Evolutionary conservation across 2,888 invertebrate species (phyloP), one percentile per base, ranked within the genome.

Genomic region (Gastrophysa polygoni): DNA sequence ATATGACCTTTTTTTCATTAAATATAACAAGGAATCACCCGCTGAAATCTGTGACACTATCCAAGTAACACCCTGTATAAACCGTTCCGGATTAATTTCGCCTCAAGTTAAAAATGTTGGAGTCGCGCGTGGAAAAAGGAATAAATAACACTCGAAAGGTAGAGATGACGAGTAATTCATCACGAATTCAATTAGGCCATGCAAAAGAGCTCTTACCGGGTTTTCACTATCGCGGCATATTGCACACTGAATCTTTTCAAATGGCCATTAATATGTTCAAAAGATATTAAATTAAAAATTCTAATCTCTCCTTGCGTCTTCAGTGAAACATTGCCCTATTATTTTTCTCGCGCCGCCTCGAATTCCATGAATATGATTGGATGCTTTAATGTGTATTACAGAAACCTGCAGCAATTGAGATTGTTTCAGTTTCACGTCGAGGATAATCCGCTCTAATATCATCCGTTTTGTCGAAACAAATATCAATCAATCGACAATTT

Each of bases 101-200:
- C n/a, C n/a, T n/a, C n/a, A n/a, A n/a, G n/a, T n/a, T n/a, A n/a
- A n/a, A n/a, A n/a, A n/a, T n/a, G n/a, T n/a, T n/a, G n/a, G n/a
- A n/a, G n/a, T n/a, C n/a, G n/a, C n/a, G n/a, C n/a, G n/a, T n/a
- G n/a, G n/a, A n/a, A n/a, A n/a, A n/a, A n/a, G n/a, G n/a, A n/a
- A n/a, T 38, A 14, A 14, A 38, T 38, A 38, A 10, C 38, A 14
- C 11, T n/a, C 14, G 38, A 14, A n/a, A 14, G 11, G 6, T 38
- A 38, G 38, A 38, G 11, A 38, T 38, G 38, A 38, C 38, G 38
- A 38, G 38, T 56, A 50, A 61, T 57, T 59, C 57, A 63, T 52
- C 56, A 59, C 47, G 57, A 63, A 63, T 63, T 59, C 63, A 63
- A 63, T 63, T 63, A 63, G 48, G 63, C 51, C 56, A 63, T 63